Base-by-base conservation (phyloP, 2,888 invertebrate genomes). In the Caenorhabditis uteleia region DNA sequence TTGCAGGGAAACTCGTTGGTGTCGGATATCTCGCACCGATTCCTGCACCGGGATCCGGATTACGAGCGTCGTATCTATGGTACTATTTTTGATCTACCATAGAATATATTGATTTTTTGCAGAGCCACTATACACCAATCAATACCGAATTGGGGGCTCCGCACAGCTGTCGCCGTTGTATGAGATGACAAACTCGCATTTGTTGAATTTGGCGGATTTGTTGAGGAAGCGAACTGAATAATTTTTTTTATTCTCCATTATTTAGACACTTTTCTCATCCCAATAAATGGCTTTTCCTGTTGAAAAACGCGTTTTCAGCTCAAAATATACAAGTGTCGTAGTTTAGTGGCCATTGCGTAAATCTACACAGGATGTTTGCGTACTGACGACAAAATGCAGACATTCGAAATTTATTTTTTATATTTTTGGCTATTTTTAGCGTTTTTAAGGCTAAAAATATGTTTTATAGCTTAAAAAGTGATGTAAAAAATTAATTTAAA, bases 111-210 rank as follows among this genome's bases (percentile, higher is more conserved):
- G 7, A 12, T 7, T 33, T 23, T n/a, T 44, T 61, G 33, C 45
- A 64, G 64, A 64, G 25, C 58, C 58, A 0, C 34, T 58, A 10
- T 64, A 53, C 53, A 62, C 38, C 8, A n/a, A n/a, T 51, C 51
- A n/a, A 51, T 47, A 27, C 46, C 49, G 33, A 48, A 36, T 47
- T 10, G 60, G 46, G 20, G 54, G 38, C 18, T 45, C 46, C 1
- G 36, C 50, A 18, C 47, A 56, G 36, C 50, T 57, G 29, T 53
- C 51, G 36, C 57, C 56, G n/a, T 53, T 62, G 21, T 62, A 62
- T 40, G 62, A 47, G 40, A 62, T 62, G 57, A 56, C 62, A n/a
- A 62, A 62, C 21, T 62, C 62, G 26, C 62, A 62, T 34, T 53
- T 62, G 18, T 53, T 62, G 10, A 62, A 49, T 33, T 34, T 62